These are phyloP conservation scores for Chelonus formosanus DNA, from an alignment of 2,888 invertebrate genomes.

Conservation along the genomic window DNA sequence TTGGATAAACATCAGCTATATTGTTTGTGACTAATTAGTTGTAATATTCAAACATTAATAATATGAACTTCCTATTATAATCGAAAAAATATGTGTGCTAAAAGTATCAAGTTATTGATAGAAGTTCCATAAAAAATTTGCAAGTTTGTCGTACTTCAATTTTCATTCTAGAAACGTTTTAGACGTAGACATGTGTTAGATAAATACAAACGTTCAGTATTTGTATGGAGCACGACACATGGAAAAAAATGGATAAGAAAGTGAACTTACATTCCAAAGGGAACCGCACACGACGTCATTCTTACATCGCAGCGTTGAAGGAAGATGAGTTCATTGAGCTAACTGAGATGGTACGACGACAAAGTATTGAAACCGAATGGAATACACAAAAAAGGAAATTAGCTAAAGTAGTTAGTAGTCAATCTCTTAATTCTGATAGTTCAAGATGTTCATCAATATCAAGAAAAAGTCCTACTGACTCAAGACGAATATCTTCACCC, in stretches of 20 bases:
- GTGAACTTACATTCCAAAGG: conserved; percentile 25
- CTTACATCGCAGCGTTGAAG: conserved; percentile 52
- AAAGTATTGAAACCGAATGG: conserved; percentile 36
- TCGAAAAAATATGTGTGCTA: too few species aligned
- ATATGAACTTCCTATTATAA: too few species aligned
- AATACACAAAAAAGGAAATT: conserved; percentile 36
- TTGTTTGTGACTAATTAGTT: too few species aligned
- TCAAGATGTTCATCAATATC: conserved; percentile 41
- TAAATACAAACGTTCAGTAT: conserved; percentile 18
- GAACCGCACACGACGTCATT: conserved; percentile 48
- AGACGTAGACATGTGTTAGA: background rate
- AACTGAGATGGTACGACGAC: conserved; percentile 37
- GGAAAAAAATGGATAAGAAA: conserved; percentile 32
- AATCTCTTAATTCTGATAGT: conserved; percentile 47
- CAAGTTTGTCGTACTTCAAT: background rate
- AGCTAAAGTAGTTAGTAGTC: conserved; percentile 37
- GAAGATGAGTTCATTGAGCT: conserved; percentile 45
- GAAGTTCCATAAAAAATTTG: background rate
- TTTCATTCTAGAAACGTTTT: background rate
- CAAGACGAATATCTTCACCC: conserved; percentile 45
- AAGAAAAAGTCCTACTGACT: conserved; percentile 28
- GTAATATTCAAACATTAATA: too few species aligned
- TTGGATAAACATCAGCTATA: too few species aligned
- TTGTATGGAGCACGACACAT: conserved; percentile 15
- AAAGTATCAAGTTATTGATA: background rate